These are phyloP conservation scores for Calonectris borealis DNA, from an alignment of 2,113 vertebrate genomes.

Conservation along the genomic window DNA sequence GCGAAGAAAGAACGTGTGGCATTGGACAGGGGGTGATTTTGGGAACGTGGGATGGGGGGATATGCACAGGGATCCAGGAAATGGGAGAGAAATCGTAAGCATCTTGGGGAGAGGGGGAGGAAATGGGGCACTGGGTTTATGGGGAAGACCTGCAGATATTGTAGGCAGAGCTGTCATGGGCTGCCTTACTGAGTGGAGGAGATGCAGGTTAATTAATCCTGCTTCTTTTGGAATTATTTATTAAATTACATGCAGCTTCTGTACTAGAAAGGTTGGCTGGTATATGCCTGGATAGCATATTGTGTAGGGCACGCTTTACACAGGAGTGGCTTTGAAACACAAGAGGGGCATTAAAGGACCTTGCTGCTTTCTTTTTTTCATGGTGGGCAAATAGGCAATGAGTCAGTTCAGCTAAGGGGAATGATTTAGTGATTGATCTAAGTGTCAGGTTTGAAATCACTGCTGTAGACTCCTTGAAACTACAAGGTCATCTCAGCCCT, in stretches of 20 bases:
- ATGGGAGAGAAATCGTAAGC: neutral
- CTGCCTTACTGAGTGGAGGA: neutral
- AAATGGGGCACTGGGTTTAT: neutral
- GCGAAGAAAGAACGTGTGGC: neutral
- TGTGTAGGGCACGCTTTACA: neutral
- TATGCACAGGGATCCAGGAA: neutral
- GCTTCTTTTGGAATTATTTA: conserved; percentile 18
- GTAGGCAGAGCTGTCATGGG: neutral
- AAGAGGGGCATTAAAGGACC: neutral
- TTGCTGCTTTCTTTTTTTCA: neutral
- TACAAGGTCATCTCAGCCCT: conserved; percentile 58
- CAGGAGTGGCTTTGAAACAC: neutral
- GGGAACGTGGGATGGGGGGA: neutral
- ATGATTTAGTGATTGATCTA: conserved; percentile 62
- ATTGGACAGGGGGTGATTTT: neutral
- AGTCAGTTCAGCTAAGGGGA: conserved; percentile 44
- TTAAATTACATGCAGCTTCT: conserved; percentile 35
- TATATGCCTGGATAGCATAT: neutral
- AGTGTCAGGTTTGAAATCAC: conserved; percentile 56
- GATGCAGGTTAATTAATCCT: conserved; percentile 35
- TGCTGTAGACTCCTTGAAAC: conserved; percentile 58
- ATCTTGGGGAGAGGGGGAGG: neutral
- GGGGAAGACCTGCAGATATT: neutral
- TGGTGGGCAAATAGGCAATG: conserved; percentile 49
- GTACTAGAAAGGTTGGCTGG: neutral